Evolutionary conservation across 2,888 invertebrate genomes (phyloP), one percentile per base, ranked within the genome.

Genomic region (Stenurella melanura): DNA sequence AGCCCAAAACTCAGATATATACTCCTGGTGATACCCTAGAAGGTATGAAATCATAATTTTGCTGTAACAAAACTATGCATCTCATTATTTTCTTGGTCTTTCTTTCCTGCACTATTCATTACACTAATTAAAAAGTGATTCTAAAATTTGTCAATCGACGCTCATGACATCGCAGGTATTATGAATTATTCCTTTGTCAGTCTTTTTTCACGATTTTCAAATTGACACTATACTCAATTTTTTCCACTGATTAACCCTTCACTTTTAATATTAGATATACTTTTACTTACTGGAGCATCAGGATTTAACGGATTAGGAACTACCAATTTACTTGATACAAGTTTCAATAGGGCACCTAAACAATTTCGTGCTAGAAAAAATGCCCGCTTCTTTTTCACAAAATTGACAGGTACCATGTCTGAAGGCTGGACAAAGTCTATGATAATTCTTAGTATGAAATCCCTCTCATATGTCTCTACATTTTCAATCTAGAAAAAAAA

Each of bases 341-440:
- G 67, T 73, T 80, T 81, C 56, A 79, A 63, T 19, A 81, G 70
- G 15, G 74, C 74, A 19, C 78, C 76, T 34, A 75, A 58, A 75
- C 81, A 81, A 56, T 78, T 78, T 17, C 76, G 73, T 26, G 80
- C 78, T 54, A 81, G 57, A 70, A 81, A 81, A 63, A 72, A 66
- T 15, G 30, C 34, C 9, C 54, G 57, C n/a, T 57, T 67, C 30
- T 58, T 64, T 38, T 60, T 77, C 15, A 57, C 42, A 69, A 56
- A 67, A 61, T 72, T 42, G 34, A 74, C 67, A 56, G 73, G 77
- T 42, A 71, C 34, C 18, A 70, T 60, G n/a, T 74, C 73, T 34
- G 61, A 70, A 18, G 79, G 78, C 61, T 79, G 68, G 1, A 81
- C 78, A 66, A 79, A 78, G 34, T 81, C 76, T 42, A 73, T 63